Percentiles rank a stretch among this genome's conserved stretches.
phyloP scores from a whole-genome alignment of 2,113 vertebrate species.

The Carettochelys insculpta region DNA sequence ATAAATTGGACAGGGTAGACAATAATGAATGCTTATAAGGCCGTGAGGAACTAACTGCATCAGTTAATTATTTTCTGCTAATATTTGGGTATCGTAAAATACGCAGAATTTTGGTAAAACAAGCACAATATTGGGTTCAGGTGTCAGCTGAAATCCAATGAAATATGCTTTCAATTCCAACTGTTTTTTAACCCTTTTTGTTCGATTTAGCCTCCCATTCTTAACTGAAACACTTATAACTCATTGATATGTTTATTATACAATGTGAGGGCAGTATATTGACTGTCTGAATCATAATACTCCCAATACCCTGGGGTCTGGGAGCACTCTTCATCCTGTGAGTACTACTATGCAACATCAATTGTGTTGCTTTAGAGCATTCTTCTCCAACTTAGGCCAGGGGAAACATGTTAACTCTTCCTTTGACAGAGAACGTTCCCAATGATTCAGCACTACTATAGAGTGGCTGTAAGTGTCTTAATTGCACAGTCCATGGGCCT shows the following conservation, averaged over 20 bases:
- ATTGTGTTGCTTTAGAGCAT: neutral
- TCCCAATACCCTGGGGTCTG: neutral
- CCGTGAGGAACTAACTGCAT: neutral
- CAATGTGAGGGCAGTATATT: neutral
- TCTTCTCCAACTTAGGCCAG: neutral
- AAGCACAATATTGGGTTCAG: neutral
- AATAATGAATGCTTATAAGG: neutral
- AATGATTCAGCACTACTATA: neutral
- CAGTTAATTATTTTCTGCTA: too few relatives aligned
- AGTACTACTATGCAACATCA: neutral
- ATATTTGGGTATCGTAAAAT: neutral
- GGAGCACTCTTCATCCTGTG: neutral
- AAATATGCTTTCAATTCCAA: neutral
- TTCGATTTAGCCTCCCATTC: neutral
- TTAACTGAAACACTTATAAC: neutral
- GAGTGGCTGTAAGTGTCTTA: rapidly evolving
- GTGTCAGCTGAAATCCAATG: neutral
- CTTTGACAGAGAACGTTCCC: neutral
- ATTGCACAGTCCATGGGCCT: neutral
- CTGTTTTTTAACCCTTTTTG: neutral
- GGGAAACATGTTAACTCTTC: neutral
- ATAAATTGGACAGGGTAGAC: neutral
- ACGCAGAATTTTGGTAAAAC: neutral
- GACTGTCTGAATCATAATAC: neutral
- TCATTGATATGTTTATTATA: neutral